These are phyloP conservation scores for Pristis pectinata DNA, from an alignment of 2,797 vertebrate genomes.

Conservation along the genomic window DNA sequence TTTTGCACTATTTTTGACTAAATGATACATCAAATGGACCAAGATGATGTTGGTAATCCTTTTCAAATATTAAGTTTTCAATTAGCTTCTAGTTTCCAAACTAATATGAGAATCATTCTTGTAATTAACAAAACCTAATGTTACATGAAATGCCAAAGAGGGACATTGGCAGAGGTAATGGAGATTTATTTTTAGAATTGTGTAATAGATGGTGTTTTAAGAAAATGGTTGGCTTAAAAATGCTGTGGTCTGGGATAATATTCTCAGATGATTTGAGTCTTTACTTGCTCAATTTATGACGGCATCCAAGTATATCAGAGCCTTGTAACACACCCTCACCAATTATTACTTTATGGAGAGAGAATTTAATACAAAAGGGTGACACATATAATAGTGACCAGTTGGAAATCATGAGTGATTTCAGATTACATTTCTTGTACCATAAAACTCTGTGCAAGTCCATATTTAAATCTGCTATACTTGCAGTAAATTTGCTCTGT, in stretches of 20 bases:
- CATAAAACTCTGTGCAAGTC: not conserved
- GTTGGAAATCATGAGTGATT: not conserved
- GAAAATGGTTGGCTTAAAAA: not conserved
- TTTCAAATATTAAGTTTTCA: not conserved
- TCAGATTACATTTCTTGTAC: not conserved
- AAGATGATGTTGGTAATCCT: not conserved
- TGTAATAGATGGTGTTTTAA: not conserved
- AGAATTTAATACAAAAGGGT: not conserved
- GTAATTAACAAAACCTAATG: conserved; percentile 5
- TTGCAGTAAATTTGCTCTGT: not conserved
- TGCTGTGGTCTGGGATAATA: not conserved
- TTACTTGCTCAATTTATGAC: not conserved
- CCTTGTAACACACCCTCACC: not conserved
- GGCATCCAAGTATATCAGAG: not conserved
- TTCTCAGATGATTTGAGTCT: not conserved
- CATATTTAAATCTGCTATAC: not conserved
- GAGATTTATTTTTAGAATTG: not conserved
- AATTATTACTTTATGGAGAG: not conserved
- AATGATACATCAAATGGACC: not conserved
- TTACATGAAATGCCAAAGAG: not conserved
- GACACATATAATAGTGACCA: not conserved
- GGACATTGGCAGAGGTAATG: not conserved
- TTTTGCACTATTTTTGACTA: not conserved
- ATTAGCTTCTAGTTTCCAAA: not conserved
- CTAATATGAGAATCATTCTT: not conserved